Conservation (phyloP, 2,113 vertebrate species). For the Parotia lawesii region DNA sequence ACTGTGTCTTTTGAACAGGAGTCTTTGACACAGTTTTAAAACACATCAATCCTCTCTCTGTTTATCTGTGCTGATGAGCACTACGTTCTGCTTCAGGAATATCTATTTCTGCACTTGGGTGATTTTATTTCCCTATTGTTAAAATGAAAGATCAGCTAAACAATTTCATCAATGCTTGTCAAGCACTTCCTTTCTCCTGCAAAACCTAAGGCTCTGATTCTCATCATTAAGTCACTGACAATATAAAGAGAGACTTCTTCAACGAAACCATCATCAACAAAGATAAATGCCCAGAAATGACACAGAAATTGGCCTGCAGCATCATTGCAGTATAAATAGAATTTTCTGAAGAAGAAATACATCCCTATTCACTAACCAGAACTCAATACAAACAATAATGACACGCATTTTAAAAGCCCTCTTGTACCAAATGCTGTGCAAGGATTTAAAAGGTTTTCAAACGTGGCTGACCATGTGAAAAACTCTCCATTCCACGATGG, state of each 20-base stretch:
- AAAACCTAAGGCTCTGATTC: slow-evolving; percentile 44
- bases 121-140: slow-evolving; percentile 51
- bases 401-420: background rate
- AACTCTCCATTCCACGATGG: background rate
- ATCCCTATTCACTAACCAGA: background rate
- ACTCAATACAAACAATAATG: background rate
- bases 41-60: background rate
- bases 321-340: background rate
- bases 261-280: slow-evolving; percentile 25
- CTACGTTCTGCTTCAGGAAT: slow-evolving; percentile 19
- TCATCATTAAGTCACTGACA: slow-evolving; percentile 48
- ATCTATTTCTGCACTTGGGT: slow-evolving; percentile 32
- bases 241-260: slow-evolving; percentile 26
- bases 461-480: background rate
- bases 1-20: background rate
- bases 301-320: slow-evolving; percentile 8
- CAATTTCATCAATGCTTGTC: background rate
- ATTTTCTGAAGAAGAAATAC: slow-evolving; percentile 24
- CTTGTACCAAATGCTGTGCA: background rate
- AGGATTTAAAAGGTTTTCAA: background rate
- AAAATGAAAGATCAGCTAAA: slow-evolving; percentile 45
- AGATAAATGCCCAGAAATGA: slow-evolving; percentile 23
- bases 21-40: background rate
- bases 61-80: slow-evolving; percentile 48
- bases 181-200: slow-evolving; percentile 7